Percentiles rank a stretch among this genome's conserved stretches.
These are phyloP conservation scores for Holacanthella duospinosa DNA, from an alignment of 2,888 invertebrate genomes.

Conservation along the genomic window DNA sequence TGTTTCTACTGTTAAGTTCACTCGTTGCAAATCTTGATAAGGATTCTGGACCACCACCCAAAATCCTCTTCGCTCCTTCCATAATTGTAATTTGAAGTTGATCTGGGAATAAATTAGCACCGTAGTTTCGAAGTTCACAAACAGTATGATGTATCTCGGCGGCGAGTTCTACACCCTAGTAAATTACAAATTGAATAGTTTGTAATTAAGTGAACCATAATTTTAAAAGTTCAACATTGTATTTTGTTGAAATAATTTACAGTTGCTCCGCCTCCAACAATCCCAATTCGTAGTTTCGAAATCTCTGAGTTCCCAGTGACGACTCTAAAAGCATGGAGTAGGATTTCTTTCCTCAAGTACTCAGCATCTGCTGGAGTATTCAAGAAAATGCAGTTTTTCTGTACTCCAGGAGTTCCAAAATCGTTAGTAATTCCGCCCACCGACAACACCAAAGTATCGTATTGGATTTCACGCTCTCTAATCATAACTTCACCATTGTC, in stretches of 20 bases:
- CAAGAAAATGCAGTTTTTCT: constrained; percentile 22
- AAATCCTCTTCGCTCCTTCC: constrained; percentile 21
- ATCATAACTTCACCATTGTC: constrained; percentile 11
- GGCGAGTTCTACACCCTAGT: constrained; percentile 24
- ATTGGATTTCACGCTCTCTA: constrained; percentile 14
- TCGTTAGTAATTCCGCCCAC: constrained; percentile 22
- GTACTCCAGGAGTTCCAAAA: constrained; percentile 26
- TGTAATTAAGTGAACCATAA: no score
- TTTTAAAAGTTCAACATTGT: neutral
- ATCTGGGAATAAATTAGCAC: constrained; percentile 21
- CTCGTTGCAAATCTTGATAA: constrained; percentile 20
- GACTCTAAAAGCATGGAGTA: constrained; percentile 21
- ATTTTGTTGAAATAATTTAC: neutral
- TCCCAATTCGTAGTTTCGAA: constrained; percentile 26
- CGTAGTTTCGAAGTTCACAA: constrained; percentile 19
- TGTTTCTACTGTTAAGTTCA: constrained; percentile 18
- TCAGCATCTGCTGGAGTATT: constrained; percentile 27
- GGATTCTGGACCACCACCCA: constrained; percentile 16
- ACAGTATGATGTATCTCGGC: constrained; percentile 29
- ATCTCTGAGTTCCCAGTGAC: constrained; percentile 15
- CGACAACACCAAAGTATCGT: constrained; percentile 26
- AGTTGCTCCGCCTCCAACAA: constrained; percentile 28
- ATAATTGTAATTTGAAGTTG: constrained; percentile 28
- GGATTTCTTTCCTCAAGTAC: constrained; percentile 19
- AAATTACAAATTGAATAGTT: neutral